A percentile compares a stretch with the other conserved stretches of the same genome.
phyloP scores from a whole-genome alignment of 2,888 invertebrate species.

The Melikaiella ostensackeni region DNA sequence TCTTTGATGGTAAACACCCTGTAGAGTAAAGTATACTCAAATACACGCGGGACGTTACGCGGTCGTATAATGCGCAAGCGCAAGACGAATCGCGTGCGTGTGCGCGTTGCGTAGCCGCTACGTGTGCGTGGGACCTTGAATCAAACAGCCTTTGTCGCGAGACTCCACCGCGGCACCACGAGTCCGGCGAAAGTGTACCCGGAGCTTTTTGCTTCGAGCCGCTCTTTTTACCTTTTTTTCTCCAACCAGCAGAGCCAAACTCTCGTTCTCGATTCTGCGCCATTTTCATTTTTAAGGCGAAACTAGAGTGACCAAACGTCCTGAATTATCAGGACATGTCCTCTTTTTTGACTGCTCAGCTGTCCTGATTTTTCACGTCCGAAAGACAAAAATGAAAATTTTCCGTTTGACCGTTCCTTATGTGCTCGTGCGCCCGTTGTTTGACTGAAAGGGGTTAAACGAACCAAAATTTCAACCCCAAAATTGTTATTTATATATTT shows the following conservation, averaged over 20 bases:
- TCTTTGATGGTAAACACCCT: conserved; percentile 54
- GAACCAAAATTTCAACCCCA: too few relatives aligned
- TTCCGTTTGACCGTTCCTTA: too few relatives aligned
- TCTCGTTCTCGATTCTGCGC: conserved; percentile 52
- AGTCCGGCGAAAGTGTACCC: conserved; percentile 77
- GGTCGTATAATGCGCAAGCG: conserved; percentile 51
- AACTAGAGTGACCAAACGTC: too few relatives aligned
- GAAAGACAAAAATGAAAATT: too few relatives aligned
- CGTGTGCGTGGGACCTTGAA: conserved; percentile 76
- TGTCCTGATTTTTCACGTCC: too few relatives aligned
- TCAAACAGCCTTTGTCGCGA: conserved; percentile 77
- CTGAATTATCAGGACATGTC: too few relatives aligned
- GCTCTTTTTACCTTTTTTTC: conserved; percentile 60
- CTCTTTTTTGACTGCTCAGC: too few relatives aligned
- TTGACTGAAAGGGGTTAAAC: too few relatives aligned
- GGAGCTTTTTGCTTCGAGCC: conserved; percentile 67
- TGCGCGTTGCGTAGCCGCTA: conserved; percentile 53
- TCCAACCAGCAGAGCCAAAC: conserved; percentile 31
- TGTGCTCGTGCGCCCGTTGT: too few relatives aligned
- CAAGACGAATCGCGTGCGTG: conserved; percentile 53
- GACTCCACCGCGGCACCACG: conserved; percentile 74
- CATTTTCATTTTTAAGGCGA: conserved; percentile 56
- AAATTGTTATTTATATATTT: too few relatives aligned
- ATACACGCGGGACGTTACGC: conserved; percentile 60
- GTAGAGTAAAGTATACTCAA: conserved; percentile 64